phyloP scores from a whole-genome alignment of 2,888 invertebrate species.

The Perdita meconis region DNA sequence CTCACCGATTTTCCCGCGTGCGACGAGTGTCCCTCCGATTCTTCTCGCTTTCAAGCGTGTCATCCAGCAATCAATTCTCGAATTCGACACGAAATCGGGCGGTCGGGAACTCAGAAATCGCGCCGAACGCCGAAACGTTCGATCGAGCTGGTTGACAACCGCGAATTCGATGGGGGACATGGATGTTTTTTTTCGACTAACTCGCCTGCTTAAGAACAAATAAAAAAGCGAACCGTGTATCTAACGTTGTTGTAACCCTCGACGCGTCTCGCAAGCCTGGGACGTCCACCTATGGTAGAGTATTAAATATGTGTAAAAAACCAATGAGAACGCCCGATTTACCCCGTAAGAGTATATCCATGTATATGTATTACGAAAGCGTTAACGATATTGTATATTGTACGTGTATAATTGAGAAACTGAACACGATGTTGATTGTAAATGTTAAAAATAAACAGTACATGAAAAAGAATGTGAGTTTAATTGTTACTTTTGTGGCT shows the following conservation, averaged over 20 bases:
- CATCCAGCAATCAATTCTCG: neutral
- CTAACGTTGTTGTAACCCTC: conserved; percentile 58
- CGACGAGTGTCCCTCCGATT: conserved; percentile 31
- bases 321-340: conserved; percentile 20
- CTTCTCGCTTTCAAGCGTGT: neutral
- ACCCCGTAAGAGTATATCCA: conserved; percentile 69
- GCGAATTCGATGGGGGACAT: conserved; percentile 31
- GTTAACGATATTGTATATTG: conserved; percentile 77
- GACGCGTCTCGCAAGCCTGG: conserved; percentile 54
- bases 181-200: conserved; percentile 41
- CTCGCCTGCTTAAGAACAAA: conserved; percentile 51
- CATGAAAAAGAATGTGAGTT: conserved; percentile 79
- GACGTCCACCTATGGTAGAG: conserved; percentile 65
- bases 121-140: conserved; percentile 51
- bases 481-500: too few species aligned
- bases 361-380: conserved; percentile 73
- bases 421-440: conserved; percentile 81
- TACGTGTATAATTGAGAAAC: conserved; percentile 80
- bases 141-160: conserved; percentile 16
- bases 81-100: neutral
- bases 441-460: conserved; percentile 84
- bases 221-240: conserved; percentile 52
- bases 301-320: conserved; percentile 70
- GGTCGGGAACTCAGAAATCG: neutral
- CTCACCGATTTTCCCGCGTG: conserved; percentile 19